Percentiles rank a stretch among this genome's conserved stretches.
These are phyloP conservation scores for Pteropus alecto DNA, from an alignment of 2,113 vertebrate genomes.

Conservation along the genomic window DNA sequence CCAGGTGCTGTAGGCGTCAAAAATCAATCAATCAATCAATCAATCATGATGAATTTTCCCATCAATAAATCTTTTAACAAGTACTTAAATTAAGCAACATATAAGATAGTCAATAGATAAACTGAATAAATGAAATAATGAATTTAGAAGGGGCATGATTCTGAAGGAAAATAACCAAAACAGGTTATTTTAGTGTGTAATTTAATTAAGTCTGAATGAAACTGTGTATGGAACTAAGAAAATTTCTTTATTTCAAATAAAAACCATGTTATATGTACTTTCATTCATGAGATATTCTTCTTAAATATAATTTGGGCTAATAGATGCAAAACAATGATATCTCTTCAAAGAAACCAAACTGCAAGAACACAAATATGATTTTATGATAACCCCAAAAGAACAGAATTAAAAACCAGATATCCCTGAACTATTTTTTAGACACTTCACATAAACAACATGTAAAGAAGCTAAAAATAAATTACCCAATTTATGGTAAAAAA, in stretches of 20 bases:
- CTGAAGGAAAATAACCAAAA: background rate
- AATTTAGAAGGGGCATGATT: background rate
- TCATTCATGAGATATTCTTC: background rate
- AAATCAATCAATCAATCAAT: too few relatives aligned
- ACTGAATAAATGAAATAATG: background rate
- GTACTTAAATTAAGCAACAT: conserved; percentile 28
- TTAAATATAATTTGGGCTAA: conserved; percentile 22
- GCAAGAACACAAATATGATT: background rate
- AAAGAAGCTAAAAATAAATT: background rate
- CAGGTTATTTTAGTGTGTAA: background rate
- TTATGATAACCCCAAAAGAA: background rate
- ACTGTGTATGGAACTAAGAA: background rate
- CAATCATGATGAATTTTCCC: background rate
- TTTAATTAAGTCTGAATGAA: conserved; percentile 10
- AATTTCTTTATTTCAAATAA: background rate
- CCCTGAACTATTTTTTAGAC: background rate
- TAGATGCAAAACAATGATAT: background rate
- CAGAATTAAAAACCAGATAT: background rate
- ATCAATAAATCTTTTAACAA: background rate
- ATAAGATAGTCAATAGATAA: background rate
- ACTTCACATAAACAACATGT: conserved; percentile 11
- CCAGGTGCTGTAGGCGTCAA: too few relatives aligned
- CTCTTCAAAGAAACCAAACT: background rate
- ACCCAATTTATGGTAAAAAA: background rate
- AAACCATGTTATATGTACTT: background rate